These are phyloP conservation scores for Diarsia brunnea DNA, from an alignment of 2,888 invertebrate species.

Conservation along the genomic window DNA sequence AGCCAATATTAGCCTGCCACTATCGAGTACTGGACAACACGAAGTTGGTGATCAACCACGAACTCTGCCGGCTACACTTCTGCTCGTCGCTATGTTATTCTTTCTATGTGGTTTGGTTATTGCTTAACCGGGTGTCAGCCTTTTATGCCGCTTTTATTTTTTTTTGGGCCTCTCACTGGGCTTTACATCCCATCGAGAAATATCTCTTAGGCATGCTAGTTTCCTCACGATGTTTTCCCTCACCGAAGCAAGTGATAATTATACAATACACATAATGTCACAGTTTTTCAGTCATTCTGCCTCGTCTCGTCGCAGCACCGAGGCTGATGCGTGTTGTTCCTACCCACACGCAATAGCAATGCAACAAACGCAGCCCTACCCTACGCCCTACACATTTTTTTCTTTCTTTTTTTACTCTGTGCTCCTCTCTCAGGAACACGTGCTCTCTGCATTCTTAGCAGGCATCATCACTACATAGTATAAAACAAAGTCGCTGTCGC, in stretches of 20 bases:
- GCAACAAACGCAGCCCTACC: not conserved
- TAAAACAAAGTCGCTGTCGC: no score
- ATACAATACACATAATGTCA: not conserved
- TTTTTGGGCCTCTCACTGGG: no score
- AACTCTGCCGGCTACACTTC: not conserved
- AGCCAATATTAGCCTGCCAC: not conserved
- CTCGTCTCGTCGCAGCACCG: not conserved
- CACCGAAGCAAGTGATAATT: no score
- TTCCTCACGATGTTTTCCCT: no score
- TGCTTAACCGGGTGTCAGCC: no score
- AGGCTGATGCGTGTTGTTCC: not conserved
- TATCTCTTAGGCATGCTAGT: no score
- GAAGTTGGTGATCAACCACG: not conserved
- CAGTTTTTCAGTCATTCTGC: not conserved
- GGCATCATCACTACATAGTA: no score
- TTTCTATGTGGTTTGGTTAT: no score
- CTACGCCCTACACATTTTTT: not conserved
- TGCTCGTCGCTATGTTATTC: no score
- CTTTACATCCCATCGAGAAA: no score
- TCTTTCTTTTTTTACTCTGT: no score
- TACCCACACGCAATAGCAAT: not conserved
- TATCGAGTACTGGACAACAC: not conserved
- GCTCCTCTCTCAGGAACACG: not conserved
- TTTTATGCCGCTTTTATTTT: no score
- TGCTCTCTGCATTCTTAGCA: not conserved